Percentiles rank a stretch among this genome's conserved stretches.
phyloP scores from a whole-genome alignment of 2,797 vertebrate genomes.

The Naso thynnoides region DNA sequence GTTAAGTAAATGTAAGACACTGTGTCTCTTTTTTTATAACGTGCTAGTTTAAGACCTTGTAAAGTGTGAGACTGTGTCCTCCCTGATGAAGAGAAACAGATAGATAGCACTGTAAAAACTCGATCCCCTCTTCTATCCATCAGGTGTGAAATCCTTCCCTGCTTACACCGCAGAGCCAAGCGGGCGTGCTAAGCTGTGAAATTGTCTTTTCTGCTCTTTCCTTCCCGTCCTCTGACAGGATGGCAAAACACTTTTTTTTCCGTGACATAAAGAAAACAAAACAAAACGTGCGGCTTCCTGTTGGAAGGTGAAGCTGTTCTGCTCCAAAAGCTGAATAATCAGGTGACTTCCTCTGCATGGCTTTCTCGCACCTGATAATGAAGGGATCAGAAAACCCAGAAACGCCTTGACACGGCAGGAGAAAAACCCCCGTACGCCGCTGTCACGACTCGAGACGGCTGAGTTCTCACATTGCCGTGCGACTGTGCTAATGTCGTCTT shows the following conservation, averaged over 20 bases:
- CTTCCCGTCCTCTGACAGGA: conserved; percentile 35
- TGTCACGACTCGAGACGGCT: conserved; percentile 17
- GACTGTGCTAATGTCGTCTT: conserved; percentile 32
- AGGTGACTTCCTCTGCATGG: conserved; percentile 1
- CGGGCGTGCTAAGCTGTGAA: conserved; percentile 83
- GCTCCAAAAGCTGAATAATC: conserved; percentile 60
- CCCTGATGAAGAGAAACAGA: conserved; percentile 71
- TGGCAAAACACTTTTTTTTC: conserved; percentile 27
- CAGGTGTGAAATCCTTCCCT: conserved; percentile 80
- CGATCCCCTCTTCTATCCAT: conserved; percentile 78
- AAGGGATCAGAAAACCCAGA: conserved; percentile 30
- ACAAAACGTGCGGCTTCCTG: conserved; percentile 26
- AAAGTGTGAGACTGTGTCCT: conserved; percentile 57
- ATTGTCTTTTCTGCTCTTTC: conserved; percentile 77
- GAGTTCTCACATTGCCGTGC: conserved; percentile 39
- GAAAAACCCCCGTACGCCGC: not conserved
- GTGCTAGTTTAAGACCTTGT: conserved; percentile 61
- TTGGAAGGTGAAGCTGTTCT: conserved; percentile 46
- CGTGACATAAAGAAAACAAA: conserved; percentile 37
- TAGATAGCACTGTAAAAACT: conserved; percentile 64
- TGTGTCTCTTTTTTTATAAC: conserved; percentile 54
- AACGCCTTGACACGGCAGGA: conserved; percentile 16
- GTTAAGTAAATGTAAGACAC: conserved; percentile 52
- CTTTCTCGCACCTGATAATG: conserved; percentile 30
- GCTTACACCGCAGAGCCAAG: conserved; percentile 67